Conservation (phyloP, 2,888 invertebrate species). For the Oligia latruncula region DNA sequence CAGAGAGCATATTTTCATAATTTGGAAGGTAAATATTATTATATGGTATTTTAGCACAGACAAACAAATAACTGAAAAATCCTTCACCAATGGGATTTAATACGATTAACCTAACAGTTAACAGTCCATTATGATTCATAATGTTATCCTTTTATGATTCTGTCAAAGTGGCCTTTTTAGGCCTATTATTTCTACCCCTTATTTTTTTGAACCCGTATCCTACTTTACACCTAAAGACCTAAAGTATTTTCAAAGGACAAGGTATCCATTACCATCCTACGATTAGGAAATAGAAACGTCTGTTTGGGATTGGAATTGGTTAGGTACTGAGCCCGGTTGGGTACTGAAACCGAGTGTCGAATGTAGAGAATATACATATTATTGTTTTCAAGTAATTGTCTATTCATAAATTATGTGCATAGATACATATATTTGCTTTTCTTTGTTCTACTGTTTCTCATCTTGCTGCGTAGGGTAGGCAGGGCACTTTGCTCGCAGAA, state of each 20-base stretch:
- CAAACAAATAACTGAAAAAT: too few relatives aligned
- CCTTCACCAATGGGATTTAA: too few relatives aligned
- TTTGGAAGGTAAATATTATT: neutral
- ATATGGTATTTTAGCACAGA: too few relatives aligned
- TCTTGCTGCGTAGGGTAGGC: neutral
- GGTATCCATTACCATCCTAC: neutral
- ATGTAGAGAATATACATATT: neutral
- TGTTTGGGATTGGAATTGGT: neutral
- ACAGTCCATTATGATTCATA: too few relatives aligned
- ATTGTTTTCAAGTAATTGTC: neutral
- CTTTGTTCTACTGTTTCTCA: neutral
- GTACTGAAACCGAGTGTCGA: neutral
- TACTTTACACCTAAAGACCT: neutral
- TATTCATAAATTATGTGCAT: neutral
- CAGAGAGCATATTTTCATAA: neutral
- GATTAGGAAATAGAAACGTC: neutral
- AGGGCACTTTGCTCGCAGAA: too few relatives aligned
- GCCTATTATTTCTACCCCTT: neutral
- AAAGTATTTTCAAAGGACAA: slow-evolving; percentile 29
- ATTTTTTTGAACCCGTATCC: too few relatives aligned
- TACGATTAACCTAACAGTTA: too few relatives aligned
- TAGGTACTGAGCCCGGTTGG: neutral
- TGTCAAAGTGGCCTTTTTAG: too few relatives aligned
- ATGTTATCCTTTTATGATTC: too few relatives aligned
- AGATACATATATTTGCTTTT: neutral